Base-by-base conservation (phyloP, 2,797 vertebrate species). In the Xiphorhynchus erythropygius region DNA sequence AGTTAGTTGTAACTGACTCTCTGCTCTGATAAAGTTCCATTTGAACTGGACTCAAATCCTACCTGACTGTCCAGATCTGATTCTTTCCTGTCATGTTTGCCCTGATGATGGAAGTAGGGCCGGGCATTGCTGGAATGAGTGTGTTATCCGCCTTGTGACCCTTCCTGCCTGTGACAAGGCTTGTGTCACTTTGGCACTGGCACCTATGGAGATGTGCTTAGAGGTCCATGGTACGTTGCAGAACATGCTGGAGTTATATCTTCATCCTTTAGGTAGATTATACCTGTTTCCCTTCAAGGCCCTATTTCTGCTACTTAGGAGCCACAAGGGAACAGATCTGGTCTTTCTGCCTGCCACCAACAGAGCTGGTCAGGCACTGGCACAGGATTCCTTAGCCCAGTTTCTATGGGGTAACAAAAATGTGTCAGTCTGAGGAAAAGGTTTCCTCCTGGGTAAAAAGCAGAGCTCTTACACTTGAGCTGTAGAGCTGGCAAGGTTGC, bases 101-200 rank as follows among this genome's bases (percentile, higher is more conserved):
- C 42, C 8, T 12, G 35, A 15, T 70, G 33, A 52, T 1, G 0
- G 62, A 57, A 52, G 13, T 2, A 0, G 9, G 33, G 7, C 65
- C 1, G 3, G 50, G 12, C 3, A 2, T 41, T 65, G 46, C 37
- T 74, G 13, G 22, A 41, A 41, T 2, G 0, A 18, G 23, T 16
- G 9, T 52, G 44, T 76, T 76, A 42, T 59, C 13, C 18, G 7
- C 5, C 24, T 65, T 44, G 27, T 1, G 4, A 24, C 9, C 4
- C 35, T 60, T 81, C 17, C 18, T 70, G 18, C 63, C 50, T 64
- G 32, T 1, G 1, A 30, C 22, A 69, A 65, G 15, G 9, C 57
- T 42, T 9, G 0, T 35, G 33, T 52, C 27, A 2, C 52, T 53
- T 89, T 1, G 0, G 27, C 57, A 9, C 39, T 53, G 33, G 18